Conservation (phyloP, 1,140 invertebrate genomes). For the Drosophila saltans region DNA sequence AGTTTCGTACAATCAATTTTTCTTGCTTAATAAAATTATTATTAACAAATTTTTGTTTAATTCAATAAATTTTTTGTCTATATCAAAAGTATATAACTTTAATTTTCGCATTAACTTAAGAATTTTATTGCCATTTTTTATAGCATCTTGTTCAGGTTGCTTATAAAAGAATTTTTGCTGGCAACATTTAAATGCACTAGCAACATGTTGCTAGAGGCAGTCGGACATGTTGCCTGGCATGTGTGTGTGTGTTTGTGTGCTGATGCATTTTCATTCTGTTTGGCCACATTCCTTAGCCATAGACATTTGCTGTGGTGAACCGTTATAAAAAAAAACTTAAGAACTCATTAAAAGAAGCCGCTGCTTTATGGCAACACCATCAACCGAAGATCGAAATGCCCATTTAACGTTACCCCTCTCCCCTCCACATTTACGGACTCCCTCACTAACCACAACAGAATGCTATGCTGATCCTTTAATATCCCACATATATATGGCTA, state of each 20-base stretch:
- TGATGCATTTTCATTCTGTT: too few relatives aligned
- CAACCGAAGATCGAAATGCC: slow-evolving; percentile 54
- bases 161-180: neutral
- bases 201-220: slow-evolving; percentile 19
- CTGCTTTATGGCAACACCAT: slow-evolving; percentile 66
- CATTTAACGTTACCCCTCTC: slow-evolving; percentile 64
- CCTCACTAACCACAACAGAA: neutral
- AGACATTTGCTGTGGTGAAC: slow-evolving; percentile 27
- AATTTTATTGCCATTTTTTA: slow-evolving; percentile 2
- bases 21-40: too few relatives aligned
- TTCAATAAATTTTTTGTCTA: too few relatives aligned
- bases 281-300: slow-evolving; percentile 40
- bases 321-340: slow-evolving; percentile 75
- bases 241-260: slow-evolving; percentile 23
- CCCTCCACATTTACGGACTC: neutral
- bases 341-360: slow-evolving; percentile 79
- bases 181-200: neutral
- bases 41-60: too few relatives aligned
- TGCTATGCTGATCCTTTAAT: slow-evolving; percentile 36
- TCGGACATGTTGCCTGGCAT: slow-evolving; percentile 13
- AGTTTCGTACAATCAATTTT: too few relatives aligned
- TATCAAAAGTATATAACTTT: neutral
- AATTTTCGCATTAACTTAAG: neutral
- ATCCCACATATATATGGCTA: slow-evolving; percentile 19
- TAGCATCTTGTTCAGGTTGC: neutral